Evolutionary conservation across 2,113 vertebrate genomes (phyloP), one percentile per base, ranked within the genome.

Genomic region (Diglossa brunneiventris): DNA sequence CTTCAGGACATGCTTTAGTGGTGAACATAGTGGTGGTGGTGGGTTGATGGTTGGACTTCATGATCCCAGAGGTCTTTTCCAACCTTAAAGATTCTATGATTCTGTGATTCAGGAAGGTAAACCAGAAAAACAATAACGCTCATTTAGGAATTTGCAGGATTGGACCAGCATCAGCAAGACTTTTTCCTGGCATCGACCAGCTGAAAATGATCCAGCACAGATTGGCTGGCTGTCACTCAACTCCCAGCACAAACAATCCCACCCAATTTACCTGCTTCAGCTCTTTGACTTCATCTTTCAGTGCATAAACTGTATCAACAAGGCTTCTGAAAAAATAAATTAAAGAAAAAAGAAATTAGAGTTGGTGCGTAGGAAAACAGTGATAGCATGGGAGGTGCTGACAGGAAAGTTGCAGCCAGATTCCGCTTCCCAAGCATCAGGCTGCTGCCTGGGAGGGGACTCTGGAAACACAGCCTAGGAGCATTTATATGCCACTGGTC

Each of bases 281-380:
- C 87, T 99, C 99, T 88, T 99, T 99, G 87, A 99, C 99, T 92
- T 99, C 99, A 63, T 99, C 99, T 97, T 99, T 99, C 97, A 99
- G 98, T 82, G 99, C 99, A 59, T 99, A 99, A 69, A 99, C 99
- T 1, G 99, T 99, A 95, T 99, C 99, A 20, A 99, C 99, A 28
- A 99, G 99, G 95, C 99, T 99, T 97, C 99, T 99, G 92, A 53
- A 96, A 95, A 72, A 93, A 35, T 46, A 85, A 83, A 77, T 10
- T 4, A 1, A 26, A 42, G 17, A 5, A 33, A 44, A 44, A 28
- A 16, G 6, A 90, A 63, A 78, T 73, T n/a, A n/a, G 20, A 62
- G 33, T 28, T 73, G 46, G 37, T 46, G 62, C 24, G 53, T 58
- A 88, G 47, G 42, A 47, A 83, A 78, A 53, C 33, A 74, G 59